Percentiles rank a stretch among this genome's conserved stretches.
Evolutionary conservation across 2,797 vertebrate genomes (phyloP).

Genomic region (Myotis pilosus): DNA sequence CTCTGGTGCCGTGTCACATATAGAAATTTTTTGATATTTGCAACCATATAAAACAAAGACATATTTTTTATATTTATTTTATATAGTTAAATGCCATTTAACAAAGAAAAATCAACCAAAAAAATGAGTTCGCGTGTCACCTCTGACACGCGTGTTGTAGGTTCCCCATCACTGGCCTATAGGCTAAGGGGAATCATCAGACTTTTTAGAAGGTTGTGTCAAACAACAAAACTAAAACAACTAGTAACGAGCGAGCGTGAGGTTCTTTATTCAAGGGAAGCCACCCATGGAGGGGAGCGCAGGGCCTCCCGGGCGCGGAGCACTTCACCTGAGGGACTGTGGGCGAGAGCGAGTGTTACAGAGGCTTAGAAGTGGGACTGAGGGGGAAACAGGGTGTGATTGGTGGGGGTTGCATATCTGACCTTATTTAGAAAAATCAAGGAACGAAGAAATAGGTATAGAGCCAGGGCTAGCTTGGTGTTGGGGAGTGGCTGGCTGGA

Average conservation of each 20-base stretch:
- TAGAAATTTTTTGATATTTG: too few relatives aligned
- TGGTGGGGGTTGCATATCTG: not conserved
- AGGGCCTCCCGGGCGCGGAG: not conserved
- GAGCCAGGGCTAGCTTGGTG: not conserved
- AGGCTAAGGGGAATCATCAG: not conserved
- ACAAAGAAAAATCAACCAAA: too few relatives aligned
- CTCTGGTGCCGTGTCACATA: too few relatives aligned
- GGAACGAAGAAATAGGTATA: not conserved
- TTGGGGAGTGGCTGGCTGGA: not conserved
- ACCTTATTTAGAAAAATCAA: not conserved
- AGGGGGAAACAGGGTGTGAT: not conserved
- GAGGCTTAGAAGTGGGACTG: not conserved
- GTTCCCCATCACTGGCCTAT: not conserved
- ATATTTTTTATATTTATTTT: too few relatives aligned
- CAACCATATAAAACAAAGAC: too few relatives aligned
- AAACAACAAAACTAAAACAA: not conserved
- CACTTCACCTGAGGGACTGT: not conserved
- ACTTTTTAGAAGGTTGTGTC: not conserved
- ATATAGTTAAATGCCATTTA: too few relatives aligned
- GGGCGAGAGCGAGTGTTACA: not conserved
- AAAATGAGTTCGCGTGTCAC: too few relatives aligned
- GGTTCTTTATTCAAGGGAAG: not conserved
- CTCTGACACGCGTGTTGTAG: too few relatives aligned
- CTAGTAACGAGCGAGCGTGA: not conserved
- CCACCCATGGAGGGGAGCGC: not conserved